Percentiles rank a stretch among this genome's conserved stretches.
Conservation (phyloP, 2,888 invertebrate genomes). For the Caenorhabditis sinica region DNA sequence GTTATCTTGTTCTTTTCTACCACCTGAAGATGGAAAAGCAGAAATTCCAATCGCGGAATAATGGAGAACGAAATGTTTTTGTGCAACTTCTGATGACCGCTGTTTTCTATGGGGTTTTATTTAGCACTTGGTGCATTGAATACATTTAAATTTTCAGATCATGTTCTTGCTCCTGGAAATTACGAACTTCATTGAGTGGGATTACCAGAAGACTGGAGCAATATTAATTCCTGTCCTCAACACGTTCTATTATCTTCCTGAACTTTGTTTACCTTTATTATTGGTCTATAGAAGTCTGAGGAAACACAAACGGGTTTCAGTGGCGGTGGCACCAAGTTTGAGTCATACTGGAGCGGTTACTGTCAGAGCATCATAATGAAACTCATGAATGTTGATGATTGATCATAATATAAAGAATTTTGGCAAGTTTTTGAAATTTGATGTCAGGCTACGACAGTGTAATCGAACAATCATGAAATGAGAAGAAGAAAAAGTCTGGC, state of each 20-base stretch:
- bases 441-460: no score
- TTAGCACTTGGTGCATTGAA: background rate
- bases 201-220: background rate
- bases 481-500: no score
- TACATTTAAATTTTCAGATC: slow-evolving; percentile 22
- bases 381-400: no score
- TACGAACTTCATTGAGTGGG: background rate
- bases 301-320: background rate
- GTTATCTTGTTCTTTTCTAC: slow-evolving; percentile 15
- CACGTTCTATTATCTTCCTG: slow-evolving; percentile 7
- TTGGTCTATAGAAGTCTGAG: background rate
- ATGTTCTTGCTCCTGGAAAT: background rate
- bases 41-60: background rate
- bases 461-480: no score
- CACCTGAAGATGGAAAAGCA: slow-evolving; percentile 1
- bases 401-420: no score
- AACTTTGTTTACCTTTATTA: slow-evolving; percentile 10
- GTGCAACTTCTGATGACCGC: slow-evolving; percentile 27
- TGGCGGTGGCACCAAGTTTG: background rate
- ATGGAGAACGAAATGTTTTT: slow-evolving; percentile 25
- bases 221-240: slow-evolving; percentile 1
- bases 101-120: slow-evolving; percentile 8
- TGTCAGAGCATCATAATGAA: no score
- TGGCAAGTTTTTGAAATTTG: no score
- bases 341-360: no score